phyloP scores from a whole-genome alignment of 2,797 vertebrate species.

The Nasua narica region DNA sequence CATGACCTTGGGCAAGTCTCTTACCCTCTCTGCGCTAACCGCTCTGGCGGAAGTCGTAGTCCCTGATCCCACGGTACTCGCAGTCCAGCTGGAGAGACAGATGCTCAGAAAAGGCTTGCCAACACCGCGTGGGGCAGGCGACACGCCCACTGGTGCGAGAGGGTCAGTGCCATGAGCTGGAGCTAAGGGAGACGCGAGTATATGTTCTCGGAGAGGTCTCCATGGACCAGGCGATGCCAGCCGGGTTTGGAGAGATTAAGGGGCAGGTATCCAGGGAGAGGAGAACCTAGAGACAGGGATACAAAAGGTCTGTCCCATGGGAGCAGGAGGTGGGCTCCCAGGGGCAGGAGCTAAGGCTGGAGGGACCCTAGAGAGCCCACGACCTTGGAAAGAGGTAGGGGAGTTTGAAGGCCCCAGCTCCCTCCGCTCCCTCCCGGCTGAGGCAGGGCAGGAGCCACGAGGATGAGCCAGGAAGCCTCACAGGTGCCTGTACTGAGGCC shows the following conservation, averaged over 20 bases:
- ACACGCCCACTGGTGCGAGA: background rate
- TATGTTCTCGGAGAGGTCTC: background rate
- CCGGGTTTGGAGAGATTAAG: background rate
- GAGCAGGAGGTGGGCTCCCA: background rate
- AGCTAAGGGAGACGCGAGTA: background rate
- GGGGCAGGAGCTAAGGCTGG: background rate
- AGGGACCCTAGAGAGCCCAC: background rate
- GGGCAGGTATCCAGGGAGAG: background rate
- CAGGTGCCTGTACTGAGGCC: background rate
- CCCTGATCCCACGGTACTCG: background rate
- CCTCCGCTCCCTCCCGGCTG: background rate
- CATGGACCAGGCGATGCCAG: background rate
- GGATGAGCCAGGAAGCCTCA: background rate
- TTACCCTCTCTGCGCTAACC: background rate
- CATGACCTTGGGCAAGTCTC: too few relatives aligned
- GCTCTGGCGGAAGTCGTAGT: accelerated
- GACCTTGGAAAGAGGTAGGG: background rate
- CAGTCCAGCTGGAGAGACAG: background rate
- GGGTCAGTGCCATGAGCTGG: background rate
- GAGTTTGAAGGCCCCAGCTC: background rate
- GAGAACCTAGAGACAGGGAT: background rate
- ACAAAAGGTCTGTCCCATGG: accelerated
- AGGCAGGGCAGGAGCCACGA: background rate
- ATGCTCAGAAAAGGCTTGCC: background rate
- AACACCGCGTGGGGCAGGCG: background rate